Conservation (phyloP, 2,797 vertebrate species). For the Ataeniobius toweri region DNA sequence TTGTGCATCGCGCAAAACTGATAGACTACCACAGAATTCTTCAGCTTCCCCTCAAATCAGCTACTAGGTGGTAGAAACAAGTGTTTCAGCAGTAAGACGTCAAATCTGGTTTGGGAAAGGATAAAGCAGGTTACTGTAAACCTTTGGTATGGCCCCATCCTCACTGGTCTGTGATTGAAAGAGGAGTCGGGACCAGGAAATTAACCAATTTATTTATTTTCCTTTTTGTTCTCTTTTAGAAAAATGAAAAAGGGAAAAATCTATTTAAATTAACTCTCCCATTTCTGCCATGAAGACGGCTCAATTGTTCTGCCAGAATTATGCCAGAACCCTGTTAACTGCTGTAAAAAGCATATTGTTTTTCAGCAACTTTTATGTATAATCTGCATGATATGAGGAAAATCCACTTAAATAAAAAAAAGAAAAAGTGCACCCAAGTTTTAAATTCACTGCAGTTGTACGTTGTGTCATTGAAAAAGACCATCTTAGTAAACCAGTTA, state of each 20-base stretch:
- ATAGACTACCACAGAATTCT: not conserved
- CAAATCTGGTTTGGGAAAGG: not conserved
- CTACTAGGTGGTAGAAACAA: not conserved
- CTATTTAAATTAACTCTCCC: not conserved
- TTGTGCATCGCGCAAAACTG: too few relatives aligned
- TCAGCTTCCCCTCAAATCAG: not conserved
- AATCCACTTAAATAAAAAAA: not conserved
- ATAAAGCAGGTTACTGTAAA: not conserved
- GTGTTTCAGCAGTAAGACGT: too few relatives aligned
- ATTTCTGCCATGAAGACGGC: not conserved
- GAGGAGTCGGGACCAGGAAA: not conserved
- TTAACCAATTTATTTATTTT: not conserved
- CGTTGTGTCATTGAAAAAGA: not conserved
- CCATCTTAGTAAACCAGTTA: not conserved
- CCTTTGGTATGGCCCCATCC: not conserved
- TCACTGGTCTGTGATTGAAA: not conserved
- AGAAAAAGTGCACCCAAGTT: not conserved
- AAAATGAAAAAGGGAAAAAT: too few relatives aligned
- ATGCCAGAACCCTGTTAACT: not conserved
- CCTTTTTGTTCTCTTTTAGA: too few relatives aligned
- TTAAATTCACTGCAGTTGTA: not conserved
- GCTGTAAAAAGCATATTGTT: too few relatives aligned
- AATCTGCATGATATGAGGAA: too few relatives aligned
- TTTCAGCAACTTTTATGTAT: not conserved
- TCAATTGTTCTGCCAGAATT: not conserved